Percentiles rank a stretch among this genome's conserved stretches.
Evolutionary conservation across 2,797 vertebrate species (phyloP).

Genomic region (Atherinosoma microstoma): DNA sequence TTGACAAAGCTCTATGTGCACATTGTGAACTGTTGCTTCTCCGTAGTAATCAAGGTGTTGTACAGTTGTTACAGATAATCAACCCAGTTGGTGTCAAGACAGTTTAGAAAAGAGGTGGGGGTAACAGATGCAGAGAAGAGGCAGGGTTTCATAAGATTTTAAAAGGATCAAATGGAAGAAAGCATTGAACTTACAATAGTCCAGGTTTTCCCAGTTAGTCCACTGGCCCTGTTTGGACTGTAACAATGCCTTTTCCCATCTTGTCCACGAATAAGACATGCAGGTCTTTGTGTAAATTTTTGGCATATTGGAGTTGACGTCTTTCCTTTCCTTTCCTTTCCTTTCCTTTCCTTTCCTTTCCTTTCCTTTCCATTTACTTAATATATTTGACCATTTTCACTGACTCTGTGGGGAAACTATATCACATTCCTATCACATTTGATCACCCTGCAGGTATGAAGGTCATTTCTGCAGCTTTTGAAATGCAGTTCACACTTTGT

Average conservation of each 20-base stretch:
- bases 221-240: too few species aligned
- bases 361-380: background rate
- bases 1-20: constrained; percentile 16
- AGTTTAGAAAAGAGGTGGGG: constrained; percentile 18
- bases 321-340: too few species aligned
- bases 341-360: background rate
- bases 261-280: too few species aligned
- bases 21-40: constrained; percentile 13
- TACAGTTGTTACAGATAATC: constrained; percentile 15
- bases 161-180: constrained; percentile 39
- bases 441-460: constrained; percentile 4
- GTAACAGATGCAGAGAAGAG: constrained; percentile 34
- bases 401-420: background rate
- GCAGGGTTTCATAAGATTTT: constrained; percentile 30
- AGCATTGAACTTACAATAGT: too few species aligned
- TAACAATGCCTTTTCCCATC: too few species aligned
- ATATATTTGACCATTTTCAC: background rate
- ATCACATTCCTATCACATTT: constrained; percentile 23
- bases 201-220: too few species aligned
- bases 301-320: background rate
- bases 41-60: constrained; percentile 2
- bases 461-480: constrained; percentile 24
- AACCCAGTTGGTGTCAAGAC: constrained; percentile 36
- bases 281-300: too few species aligned
- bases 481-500: constrained; percentile 26